Evolutionary conservation across 2,113 vertebrate species (phyloP), one percentile per base, ranked within the genome.

Genomic region (Acanthisitta chloris): DNA sequence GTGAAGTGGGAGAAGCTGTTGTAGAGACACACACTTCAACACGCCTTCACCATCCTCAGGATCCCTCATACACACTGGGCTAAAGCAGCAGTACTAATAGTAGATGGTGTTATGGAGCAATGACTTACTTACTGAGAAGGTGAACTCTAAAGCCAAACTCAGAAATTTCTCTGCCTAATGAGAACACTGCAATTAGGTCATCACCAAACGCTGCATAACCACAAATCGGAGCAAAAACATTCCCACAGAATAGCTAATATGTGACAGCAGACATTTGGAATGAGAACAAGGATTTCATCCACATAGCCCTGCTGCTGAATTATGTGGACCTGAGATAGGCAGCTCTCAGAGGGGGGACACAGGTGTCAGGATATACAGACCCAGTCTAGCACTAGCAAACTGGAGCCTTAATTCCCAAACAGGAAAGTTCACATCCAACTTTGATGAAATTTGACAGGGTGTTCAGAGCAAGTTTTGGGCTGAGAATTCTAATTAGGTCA

Each of bases 211-310:
- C 81, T 19, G 45, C 14, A 1, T 48, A 66, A 95, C 65, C 91
- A 65, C 61, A 67, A 72, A 92, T n/a, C 1, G 2, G 52, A 92
- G 67, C 62, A 77, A 57, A 93, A 91, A 51, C 93, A 70, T 91
- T 94, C 87, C 93, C 95, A 94, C 73, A 81, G 81, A 95, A 34
- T 34, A 86, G 81, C 36, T 82, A 74, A 58, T 62, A 84, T 5
- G 74, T 88, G 95, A 90, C 87, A 94, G 87, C 54, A 90, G 85
- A 81, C 80, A 62, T 67, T 51, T 88, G 94, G 95, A 97, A 87
- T 29, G 66, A 89, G 81, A 92, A 93, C 81, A 92, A 80, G 93
- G 83, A 88, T 58, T 88, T 94, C 51, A 54, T 38, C 91, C 73
- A 34, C 0, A 0, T 3, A 74, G 66, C 9, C 54, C 66, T 80